These are phyloP conservation scores for Congeria kusceri DNA, from an alignment of 2,888 invertebrate species.

Conservation along the genomic window DNA sequence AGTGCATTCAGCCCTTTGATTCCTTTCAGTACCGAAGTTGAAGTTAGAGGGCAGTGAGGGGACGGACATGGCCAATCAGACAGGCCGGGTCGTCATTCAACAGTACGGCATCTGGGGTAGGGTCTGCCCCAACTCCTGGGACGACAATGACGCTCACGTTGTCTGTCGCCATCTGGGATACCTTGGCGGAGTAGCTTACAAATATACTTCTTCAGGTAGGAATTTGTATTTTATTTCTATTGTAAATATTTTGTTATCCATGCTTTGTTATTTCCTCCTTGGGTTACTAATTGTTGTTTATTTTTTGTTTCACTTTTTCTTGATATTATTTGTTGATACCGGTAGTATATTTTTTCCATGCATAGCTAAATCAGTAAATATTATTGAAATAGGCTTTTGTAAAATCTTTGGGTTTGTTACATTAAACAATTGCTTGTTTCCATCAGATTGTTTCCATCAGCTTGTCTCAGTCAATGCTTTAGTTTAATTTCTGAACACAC, in stretches of 20 bases:
- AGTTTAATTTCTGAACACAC: too few species aligned
- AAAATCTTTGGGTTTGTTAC: too few species aligned
- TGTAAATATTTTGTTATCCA: background rate
- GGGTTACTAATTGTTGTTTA: background rate
- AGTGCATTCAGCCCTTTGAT: background rate
- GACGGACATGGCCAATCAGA: conserved; percentile 54
- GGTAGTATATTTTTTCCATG: too few species aligned
- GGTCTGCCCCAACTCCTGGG: conserved; percentile 88
- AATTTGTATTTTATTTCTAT: too few species aligned
- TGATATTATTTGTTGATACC: too few species aligned
- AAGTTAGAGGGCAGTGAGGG: conserved; percentile 63
- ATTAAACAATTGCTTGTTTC: too few species aligned
- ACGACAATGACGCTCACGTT: conserved; percentile 76
- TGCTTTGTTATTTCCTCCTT: conserved; percentile 5
- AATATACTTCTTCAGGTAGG: conserved; percentile 66
- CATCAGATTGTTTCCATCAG: too few species aligned
- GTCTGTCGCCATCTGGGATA: conserved; percentile 74
- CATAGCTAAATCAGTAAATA: too few species aligned
- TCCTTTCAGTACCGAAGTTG: conserved; percentile 57
- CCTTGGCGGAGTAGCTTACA: conserved; percentile 69
- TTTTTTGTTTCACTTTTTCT: background rate
- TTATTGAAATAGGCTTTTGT: too few species aligned
- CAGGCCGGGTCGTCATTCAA: conserved; percentile 88
- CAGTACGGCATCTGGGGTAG: conserved; percentile 90
- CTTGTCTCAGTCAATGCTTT: too few species aligned